Conservation (phyloP, 1,140 invertebrate genomes). For the Microplitis demolitor region DNA sequence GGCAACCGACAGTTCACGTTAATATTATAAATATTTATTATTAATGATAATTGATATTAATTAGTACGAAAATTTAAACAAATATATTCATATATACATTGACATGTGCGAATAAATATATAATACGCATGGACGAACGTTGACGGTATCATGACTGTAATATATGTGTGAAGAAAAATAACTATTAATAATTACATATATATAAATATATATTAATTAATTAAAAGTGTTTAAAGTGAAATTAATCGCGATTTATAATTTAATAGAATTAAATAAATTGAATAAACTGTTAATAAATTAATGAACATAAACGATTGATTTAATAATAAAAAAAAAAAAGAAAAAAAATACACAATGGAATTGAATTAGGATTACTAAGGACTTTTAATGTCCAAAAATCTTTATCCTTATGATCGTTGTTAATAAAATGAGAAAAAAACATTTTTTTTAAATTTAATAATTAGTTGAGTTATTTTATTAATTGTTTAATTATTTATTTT, state of each 20-base stretch:
- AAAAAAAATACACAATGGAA: conserved; percentile 53
- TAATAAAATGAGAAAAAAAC: conserved; percentile 7
- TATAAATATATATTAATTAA: not conserved
- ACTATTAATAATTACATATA: conserved; percentile 17
- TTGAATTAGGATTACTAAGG: conserved; percentile 57
- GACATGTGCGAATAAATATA: conserved; percentile 31
- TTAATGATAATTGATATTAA: not conserved
- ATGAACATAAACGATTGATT: conserved; percentile 47
- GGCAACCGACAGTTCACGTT: not conserved
- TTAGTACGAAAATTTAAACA: conserved; percentile 3
- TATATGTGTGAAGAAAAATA: conserved; percentile 38
- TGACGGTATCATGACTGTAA: conserved; percentile 39
- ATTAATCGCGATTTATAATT: conserved; percentile 8
- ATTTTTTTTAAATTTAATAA: conserved; percentile 15
- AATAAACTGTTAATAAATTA: conserved; percentile 50
- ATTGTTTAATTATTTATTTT: no score
- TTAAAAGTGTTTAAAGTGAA: not conserved
- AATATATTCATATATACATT: conserved; percentile 27
- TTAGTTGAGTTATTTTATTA: not conserved
- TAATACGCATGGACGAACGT: conserved; percentile 36
- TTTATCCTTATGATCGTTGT: conserved; percentile 44
- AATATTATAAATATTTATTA: not conserved
- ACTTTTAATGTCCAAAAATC: conserved; percentile 47
- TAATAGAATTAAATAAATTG: conserved; percentile 30
- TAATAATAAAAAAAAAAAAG: conserved; percentile 47